These are phyloP conservation scores for Crocallis elinguaria DNA, from an alignment of 2,888 invertebrate species.

Conservation along the genomic window DNA sequence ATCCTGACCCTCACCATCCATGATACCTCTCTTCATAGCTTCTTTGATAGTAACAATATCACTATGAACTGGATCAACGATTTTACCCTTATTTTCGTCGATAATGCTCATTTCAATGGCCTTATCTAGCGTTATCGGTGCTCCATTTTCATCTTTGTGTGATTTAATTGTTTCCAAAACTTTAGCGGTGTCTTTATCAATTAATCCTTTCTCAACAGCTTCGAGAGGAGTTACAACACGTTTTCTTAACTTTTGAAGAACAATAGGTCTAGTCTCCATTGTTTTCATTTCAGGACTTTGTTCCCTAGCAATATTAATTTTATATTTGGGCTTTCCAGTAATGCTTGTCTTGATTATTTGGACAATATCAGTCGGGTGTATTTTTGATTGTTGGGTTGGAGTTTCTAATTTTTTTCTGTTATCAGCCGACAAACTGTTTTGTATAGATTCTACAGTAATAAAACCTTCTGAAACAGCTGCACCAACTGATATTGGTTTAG, in stretches of 20 bases:
- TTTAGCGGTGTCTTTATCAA: constrained; percentile 90
- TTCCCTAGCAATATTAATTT: constrained; percentile 86
- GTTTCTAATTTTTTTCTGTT: constrained; percentile 54
- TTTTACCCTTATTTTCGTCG: constrained; percentile 90
- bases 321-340: constrained; percentile 87
- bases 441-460: constrained; percentile 81
- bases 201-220: constrained; percentile 91
- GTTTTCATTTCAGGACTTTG: constrained; percentile 83
- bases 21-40: constrained; percentile 92
- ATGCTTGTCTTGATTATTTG: constrained; percentile 84
- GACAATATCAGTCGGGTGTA: constrained; percentile 75
- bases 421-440: constrained; percentile 72
- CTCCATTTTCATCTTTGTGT: constrained; percentile 84
- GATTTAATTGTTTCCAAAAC: constrained; percentile 86
- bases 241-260: constrained; percentile 91
- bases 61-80: constrained; percentile 93
- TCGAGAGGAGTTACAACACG: constrained; percentile 90
- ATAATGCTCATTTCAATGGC: constrained; percentile 89
- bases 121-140: constrained; percentile 88
- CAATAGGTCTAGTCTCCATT: constrained; percentile 87
- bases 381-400: constrained; percentile 48
- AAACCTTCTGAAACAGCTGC: constrained; percentile 85
- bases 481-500: constrained; percentile 84
- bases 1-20: constrained; percentile 91
- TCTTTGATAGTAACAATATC: constrained; percentile 92